Evolutionary conservation across 35 echinoderm and acorn worm genomes (phyloP).

Genomic region (Heliocidaris erythrogramma): DNA sequence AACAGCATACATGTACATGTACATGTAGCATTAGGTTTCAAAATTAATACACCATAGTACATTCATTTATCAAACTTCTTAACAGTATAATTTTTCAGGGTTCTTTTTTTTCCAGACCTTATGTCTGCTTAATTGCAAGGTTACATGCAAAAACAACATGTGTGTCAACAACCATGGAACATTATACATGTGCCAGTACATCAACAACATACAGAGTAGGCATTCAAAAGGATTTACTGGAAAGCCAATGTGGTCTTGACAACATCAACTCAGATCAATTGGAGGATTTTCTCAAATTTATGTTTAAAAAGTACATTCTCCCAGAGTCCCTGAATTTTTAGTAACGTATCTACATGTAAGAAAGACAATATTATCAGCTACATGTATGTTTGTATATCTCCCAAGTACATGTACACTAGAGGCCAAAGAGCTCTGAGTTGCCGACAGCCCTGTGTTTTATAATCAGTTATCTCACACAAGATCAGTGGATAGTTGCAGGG

Average conservation of each 20-base stretch:
- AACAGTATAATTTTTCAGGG: no score
- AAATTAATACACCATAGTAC: no score
- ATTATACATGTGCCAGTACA: background rate
- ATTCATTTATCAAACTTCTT: no score
- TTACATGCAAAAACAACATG: background rate
- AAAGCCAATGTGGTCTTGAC: background rate
- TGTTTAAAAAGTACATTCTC: background rate
- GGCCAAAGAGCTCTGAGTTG: background rate
- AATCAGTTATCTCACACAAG: background rate
- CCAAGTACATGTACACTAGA: background rate
- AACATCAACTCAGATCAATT: background rate
- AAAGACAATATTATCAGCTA: background rate
- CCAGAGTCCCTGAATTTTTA: background rate
- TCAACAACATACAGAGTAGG: no score
- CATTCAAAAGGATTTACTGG: background rate
- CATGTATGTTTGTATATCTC: background rate
- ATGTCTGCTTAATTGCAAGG: background rate
- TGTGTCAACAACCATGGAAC: background rate
- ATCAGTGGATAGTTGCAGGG: background rate
- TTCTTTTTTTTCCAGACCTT: no score
- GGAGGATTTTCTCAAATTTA: background rate
- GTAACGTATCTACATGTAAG: background rate
- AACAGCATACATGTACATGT: no score
- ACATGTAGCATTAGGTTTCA: no score
- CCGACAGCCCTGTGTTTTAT: background rate